Base-by-base conservation (phyloP, 2,888 invertebrate genomes). In the Rhimphoctona megacephalus region DNA sequence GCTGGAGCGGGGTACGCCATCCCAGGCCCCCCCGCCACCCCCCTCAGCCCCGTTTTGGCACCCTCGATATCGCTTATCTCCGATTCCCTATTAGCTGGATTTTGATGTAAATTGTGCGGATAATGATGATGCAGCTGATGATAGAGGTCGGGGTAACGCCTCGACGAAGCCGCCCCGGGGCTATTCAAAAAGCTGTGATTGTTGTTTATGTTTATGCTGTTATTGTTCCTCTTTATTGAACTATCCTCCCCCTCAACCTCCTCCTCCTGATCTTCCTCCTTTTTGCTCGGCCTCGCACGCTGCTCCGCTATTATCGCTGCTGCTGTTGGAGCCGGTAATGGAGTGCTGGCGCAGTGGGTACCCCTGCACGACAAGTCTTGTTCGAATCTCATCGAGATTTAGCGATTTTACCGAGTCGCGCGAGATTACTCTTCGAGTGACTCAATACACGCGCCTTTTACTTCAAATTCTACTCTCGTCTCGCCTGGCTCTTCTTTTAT, bases 371-470 rank as follows among this genome's bases (percentile, higher is more conserved):
- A 93, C 92, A 94, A 94, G 89, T 95, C 95, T 93, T 95, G 95
- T 95, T 96, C 96, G 96, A 96, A 97, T 96, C 97, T 96, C 97
- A 96, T 97, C 96, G 95, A 96, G 95, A 95, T 95, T 92, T 92
- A 90, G 87, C 95, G 95, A 95, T 95, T 95, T 95, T 95, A 95
- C 95, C 95, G 95, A 96, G 96, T 95, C 96, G 95, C 94, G 96
- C 96, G 95, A 96, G 95, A 93, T 95, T 95, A 94, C 95, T 95
- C 94, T 95, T 93, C 93, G 94, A 94, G 92, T 95, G 94, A 92
- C 95, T 92, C 92, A 90, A 92, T 89, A 88, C 64, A 79, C 83
- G 61, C 81, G 67, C 79, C 52, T 94, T 85, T 88, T 74, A 69
- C 85, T 81, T 80, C 84, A 19, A 25, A 33, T 69, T 54, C 83